Evolutionary conservation across 2,888 invertebrate species (phyloP), one percentile per base, ranked within the genome.

Genomic region (Drosophila gaucha): DNA sequence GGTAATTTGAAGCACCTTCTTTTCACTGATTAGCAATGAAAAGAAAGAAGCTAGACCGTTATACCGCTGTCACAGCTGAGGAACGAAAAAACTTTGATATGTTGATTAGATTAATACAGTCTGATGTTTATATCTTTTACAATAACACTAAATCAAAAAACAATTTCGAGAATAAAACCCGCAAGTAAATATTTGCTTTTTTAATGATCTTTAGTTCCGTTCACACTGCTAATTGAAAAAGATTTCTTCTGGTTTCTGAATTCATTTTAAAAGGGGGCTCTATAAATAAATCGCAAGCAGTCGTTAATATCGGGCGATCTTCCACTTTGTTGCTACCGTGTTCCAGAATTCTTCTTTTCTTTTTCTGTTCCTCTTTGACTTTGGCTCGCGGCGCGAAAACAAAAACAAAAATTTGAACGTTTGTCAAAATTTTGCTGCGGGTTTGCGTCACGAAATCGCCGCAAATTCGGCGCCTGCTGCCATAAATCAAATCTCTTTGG

Each of bases 401-500:
- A 22, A 46, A 58, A 43, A 9, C 16, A 24, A 33, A 33, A 30
- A 35, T n/a, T 38, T 2, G 22, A 22, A 16, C 8, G 36, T 31
- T 33, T 39, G 22, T 26, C 26, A 59, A 47, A 14, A 20, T 51
- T 62, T 36, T 9, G 28, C 2, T 31, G 14, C 20, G 24, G 9
- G 16, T 64, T 52, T 64, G 39, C 64, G 64, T 64, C 64, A 64
- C 18, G 20, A n/a, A 28, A 28, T n/a, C 12, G 9, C 30, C 41
- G 18, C 50, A 44, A 62, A 63, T 26, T 50, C 44, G 70, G 49
- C 71, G 67, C 50, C 62, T 28, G 43, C 30, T 35, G 60, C 62
- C 33, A 79, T 79, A 72, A 76, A 76, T 76, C 76, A 79, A 72
- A 71, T 51, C 55, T 57, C 10, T 52, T 76, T 62, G 49, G 24